phyloP scores from a whole-genome alignment of 2,888 invertebrate species.

The Cephonodes hylas region DNA sequence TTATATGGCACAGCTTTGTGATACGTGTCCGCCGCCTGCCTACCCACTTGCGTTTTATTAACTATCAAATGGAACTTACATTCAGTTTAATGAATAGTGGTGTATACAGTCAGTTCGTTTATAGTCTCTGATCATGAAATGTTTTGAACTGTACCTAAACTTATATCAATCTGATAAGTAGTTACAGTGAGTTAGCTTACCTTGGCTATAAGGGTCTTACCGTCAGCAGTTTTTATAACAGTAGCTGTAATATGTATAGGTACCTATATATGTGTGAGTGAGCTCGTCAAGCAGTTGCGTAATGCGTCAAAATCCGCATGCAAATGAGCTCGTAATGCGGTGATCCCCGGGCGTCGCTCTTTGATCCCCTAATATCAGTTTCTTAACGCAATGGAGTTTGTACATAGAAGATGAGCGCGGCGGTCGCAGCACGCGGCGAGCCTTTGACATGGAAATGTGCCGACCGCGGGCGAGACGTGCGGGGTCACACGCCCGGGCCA shows the following conservation, averaged over 20 bases:
- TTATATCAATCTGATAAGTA: too few species aligned
- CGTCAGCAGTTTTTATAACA: too few species aligned
- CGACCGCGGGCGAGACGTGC: not conserved
- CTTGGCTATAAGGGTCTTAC: too few species aligned
- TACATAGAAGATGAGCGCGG: not conserved
- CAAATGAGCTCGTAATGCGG: constrained; percentile 3
- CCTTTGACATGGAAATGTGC: constrained; percentile 8
- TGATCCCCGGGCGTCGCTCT: not conserved
- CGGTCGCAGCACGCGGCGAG: not conserved
- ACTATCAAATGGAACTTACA: too few species aligned
- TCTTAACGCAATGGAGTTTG: not conserved
- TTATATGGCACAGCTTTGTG: not conserved
- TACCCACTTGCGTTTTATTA: too few species aligned
- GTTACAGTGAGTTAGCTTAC: too few species aligned
- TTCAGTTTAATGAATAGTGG: too few species aligned
- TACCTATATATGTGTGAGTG: not conserved
- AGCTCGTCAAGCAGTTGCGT: not conserved
- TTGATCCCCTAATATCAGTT: constrained; percentile 7
- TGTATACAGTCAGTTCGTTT: too few species aligned
- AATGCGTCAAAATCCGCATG: not conserved
- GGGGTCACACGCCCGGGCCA: not conserved
- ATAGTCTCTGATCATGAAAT: too few species aligned
- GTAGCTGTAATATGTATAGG: not conserved
- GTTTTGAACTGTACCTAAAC: too few species aligned
- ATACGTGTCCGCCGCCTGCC: not conserved